These are phyloP conservation scores for Bucco capensis DNA, from an alignment of 2,113 vertebrate genomes.

Conservation along the genomic window DNA sequence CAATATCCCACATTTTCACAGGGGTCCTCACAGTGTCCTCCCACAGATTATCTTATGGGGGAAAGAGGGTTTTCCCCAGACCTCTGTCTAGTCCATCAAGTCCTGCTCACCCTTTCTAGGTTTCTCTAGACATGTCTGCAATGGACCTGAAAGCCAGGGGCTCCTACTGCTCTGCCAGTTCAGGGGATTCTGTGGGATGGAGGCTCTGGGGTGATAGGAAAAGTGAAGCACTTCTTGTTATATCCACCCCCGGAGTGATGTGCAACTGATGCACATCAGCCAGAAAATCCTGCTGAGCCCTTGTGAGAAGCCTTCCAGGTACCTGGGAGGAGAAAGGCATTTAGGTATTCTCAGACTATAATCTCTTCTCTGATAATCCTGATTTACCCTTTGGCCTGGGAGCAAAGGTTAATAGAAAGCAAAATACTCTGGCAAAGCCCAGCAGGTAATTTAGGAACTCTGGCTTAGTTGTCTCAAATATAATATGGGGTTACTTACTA, in stretches of 20 bases:
- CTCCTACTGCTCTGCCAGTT: neutral
- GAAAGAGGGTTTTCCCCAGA: neutral
- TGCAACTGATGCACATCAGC: constrained; percentile 7
- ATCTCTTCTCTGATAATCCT: constrained; percentile 36
- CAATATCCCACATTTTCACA: neutral
- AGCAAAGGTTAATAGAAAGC: constrained; percentile 36
- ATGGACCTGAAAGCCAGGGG: neutral
- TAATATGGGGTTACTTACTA: neutral
- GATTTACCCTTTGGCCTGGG: constrained; percentile 17
- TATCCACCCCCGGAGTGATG: neutral
- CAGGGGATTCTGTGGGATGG: neutral
- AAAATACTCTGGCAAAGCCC: neutral
- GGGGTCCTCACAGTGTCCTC: neutral
- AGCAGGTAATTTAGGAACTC: neutral
- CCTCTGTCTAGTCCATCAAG: neutral
- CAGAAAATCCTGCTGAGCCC: constrained; percentile 32
- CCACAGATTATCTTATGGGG: rapidly evolving
- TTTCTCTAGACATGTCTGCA: neutral
- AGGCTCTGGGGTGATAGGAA: neutral
- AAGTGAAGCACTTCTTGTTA: neutral
- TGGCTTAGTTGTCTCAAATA: neutral
- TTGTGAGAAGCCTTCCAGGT: neutral
- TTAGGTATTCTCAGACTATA: constrained; percentile 14
- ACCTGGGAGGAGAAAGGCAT: neutral
- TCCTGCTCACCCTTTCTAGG: neutral